phyloP scores from a whole-genome alignment of 1,140 invertebrate genomes.

The Polypedilum pembai region DNA sequence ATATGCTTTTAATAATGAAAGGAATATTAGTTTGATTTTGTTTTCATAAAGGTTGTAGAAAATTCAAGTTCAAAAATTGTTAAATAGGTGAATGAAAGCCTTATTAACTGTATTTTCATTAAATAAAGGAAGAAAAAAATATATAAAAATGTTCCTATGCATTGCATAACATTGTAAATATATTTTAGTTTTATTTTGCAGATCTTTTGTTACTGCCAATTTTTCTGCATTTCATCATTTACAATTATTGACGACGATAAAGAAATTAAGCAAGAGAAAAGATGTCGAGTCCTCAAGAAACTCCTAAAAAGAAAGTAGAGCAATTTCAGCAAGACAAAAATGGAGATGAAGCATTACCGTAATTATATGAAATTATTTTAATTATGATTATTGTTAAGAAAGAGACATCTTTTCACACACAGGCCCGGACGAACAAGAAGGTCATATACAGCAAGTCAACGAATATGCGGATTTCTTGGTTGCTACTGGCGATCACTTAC shows the following conservation, averaged over 20 bases:
- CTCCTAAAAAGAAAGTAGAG: neutral
- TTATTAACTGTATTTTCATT: too few relatives aligned
- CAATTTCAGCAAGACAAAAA: constrained; percentile 8
- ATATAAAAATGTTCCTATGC: too few relatives aligned
- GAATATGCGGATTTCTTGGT: constrained; percentile 33
- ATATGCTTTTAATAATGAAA: too few relatives aligned
- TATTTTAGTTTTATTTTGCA: neutral
- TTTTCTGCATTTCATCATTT: neutral
- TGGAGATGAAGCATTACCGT: constrained; percentile 11
- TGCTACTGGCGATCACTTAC: constrained; percentile 57
- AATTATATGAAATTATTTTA: neutral
- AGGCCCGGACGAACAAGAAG: neutral
- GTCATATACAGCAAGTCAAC: neutral
- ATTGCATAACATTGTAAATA: too few relatives aligned
- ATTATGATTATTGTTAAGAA: too few relatives aligned
- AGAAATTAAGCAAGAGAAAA: neutral
- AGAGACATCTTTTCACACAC: neutral
- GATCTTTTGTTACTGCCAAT: constrained; percentile 11
- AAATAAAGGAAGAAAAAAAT: too few relatives aligned
- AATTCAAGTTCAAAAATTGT: too few relatives aligned
- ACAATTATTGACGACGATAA: neutral
- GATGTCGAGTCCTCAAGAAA: constrained; percentile 1
- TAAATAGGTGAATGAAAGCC: too few relatives aligned
- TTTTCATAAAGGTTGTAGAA: too few relatives aligned
- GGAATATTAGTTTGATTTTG: too few relatives aligned